These are phyloP conservation scores for Leucoraja ocellata DNA, from an alignment of 2,797 vertebrate species.

Conservation along the genomic window DNA sequence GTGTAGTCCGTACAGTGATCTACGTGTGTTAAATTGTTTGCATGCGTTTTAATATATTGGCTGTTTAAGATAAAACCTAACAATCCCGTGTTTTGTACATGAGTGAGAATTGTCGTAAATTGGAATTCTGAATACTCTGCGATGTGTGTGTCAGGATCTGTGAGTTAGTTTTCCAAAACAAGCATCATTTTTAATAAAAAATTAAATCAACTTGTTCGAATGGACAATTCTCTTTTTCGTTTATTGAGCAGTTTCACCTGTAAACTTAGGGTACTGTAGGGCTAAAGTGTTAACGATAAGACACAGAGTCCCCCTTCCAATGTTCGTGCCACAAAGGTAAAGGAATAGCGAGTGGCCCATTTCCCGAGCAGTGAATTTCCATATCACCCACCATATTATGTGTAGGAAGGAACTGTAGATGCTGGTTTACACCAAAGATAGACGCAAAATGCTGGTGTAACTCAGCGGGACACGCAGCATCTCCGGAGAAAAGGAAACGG, in stretches of 20 bases:
- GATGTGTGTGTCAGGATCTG: neutral
- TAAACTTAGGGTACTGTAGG: neutral
- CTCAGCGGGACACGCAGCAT: too few species aligned
- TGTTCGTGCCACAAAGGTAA: neutral
- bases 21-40: neutral
- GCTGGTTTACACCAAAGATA: too few species aligned
- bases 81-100: neutral
- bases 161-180: slow-evolving; percentile 1
- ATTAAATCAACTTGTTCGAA: neutral
- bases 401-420: too few species aligned
- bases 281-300: neutral
- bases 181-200: neutral
- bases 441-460: too few species aligned
- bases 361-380: neutral
- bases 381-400: neutral
- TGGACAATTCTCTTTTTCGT: neutral
- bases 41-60: slow-evolving; percentile 15
- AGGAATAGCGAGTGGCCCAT: neutral
- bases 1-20: neutral
- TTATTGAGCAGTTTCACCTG: neutral
- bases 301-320: neutral
- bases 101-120: neutral
- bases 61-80: neutral
- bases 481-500: too few species aligned
- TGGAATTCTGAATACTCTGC: neutral